Percentiles rank a stretch among this genome's conserved stretches.
phyloP scores from a whole-genome alignment of 2,797 vertebrate genomes.

The Alauda arvensis region DNA sequence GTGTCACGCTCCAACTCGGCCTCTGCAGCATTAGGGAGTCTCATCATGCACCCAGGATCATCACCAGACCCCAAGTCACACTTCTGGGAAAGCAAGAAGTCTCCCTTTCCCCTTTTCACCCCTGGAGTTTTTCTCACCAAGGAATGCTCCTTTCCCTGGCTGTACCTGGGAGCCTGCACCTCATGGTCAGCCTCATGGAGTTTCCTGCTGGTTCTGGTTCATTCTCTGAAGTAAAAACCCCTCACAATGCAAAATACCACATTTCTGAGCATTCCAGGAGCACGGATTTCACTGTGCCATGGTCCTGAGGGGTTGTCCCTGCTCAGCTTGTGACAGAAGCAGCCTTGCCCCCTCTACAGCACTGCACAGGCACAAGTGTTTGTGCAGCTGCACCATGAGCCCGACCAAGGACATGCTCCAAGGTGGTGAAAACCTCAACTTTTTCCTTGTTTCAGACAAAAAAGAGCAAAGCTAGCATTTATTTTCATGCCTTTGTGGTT shows the following conservation, averaged over 20 bases:
- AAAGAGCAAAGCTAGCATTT: not conserved
- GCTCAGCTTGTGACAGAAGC: not conserved
- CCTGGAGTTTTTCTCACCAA: not conserved
- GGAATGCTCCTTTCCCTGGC: not conserved
- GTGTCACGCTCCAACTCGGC: rapidly evolving
- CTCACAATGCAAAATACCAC: rapidly evolving
- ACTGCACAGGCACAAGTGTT: not conserved
- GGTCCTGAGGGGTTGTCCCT: not conserved
- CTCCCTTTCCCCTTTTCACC: not conserved
- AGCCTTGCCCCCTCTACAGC: not conserved
- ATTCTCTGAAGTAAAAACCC: not conserved
- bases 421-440: not conserved
- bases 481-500: not conserved
- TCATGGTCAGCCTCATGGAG: not conserved
- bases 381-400: not conserved
- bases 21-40: not conserved
- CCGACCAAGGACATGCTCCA: rapidly evolving
- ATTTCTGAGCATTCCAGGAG: not conserved
- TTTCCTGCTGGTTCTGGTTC: not conserved
- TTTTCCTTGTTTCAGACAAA: not conserved
- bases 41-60: not conserved
- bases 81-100: not conserved
- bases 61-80: rapidly evolving
- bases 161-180: not conserved
- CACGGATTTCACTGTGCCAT: rapidly evolving